Evolutionary conservation across 2,888 invertebrate species (phyloP).

Genomic region (Camptogramma bilineatum): DNA sequence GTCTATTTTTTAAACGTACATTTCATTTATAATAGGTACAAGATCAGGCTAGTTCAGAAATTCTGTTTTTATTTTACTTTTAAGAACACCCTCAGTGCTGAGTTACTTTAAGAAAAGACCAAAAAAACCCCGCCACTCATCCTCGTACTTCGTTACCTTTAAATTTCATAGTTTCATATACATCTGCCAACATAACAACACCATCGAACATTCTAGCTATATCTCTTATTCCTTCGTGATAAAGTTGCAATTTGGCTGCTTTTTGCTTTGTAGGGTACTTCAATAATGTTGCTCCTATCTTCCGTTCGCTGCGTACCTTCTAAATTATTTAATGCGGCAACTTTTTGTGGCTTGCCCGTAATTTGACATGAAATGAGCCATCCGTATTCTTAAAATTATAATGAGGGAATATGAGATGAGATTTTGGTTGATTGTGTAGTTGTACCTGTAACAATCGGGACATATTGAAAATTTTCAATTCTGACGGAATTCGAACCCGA

Average conservation of each 20-base stretch:
- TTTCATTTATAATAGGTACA: too few relatives aligned
- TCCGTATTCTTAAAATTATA: conserved; percentile 50
- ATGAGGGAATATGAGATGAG: conserved; percentile 47
- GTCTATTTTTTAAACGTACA: too few relatives aligned
- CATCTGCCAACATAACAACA: conserved; percentile 23
- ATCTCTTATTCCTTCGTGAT: conserved; percentile 16
- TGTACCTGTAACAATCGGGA: background rate
- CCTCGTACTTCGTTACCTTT: conserved; percentile 48
- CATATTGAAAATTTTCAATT: too few relatives aligned
- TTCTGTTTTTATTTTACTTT: background rate
- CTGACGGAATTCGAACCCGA: too few relatives aligned
- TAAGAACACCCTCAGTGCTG: background rate
- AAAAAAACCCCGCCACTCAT: conserved; percentile 42
- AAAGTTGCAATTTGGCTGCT: conserved; percentile 24
- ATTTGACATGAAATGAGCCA: conserved; percentile 48
- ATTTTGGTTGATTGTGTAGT: conserved; percentile 25
- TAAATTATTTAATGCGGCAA: conserved; percentile 52
- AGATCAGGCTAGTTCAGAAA: too few relatives aligned
- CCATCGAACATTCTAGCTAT: background rate
- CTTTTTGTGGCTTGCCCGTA: conserved; percentile 46
- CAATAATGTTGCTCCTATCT: conserved; percentile 39
- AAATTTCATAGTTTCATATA: conserved; percentile 52
- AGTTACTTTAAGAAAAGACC: background rate
- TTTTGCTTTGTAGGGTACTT: background rate
- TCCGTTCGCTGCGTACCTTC: conserved; percentile 41